Base-by-base conservation (phyloP, 1,140 invertebrate genomes). In the Ctenoplectra terminalis region DNA sequence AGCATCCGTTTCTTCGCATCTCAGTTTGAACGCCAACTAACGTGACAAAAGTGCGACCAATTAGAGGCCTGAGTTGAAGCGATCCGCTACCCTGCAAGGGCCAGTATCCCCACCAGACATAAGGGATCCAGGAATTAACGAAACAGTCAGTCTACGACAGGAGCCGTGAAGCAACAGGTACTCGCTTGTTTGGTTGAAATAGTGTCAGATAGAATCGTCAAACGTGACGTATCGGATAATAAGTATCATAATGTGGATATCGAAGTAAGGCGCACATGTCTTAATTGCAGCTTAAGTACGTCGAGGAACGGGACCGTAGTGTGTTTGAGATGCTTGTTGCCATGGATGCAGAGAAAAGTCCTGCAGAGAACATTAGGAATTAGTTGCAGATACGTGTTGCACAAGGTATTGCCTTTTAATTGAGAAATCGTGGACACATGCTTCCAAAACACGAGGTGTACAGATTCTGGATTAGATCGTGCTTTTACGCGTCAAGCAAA, bases 401-500 rank as follows among this genome's bases (percentile, higher is more conserved):
- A n/a, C 17, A 79, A 79, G 52, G 76, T 79, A 79, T 71, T 48
- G 17, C 7, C 0, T 71, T 71, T 71, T 67, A 61, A 50, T 29
- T 50, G 26, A 56, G 26, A 58, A 46, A 58, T 46, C 17, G 31
- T 23, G 0, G 15, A 23, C 37, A 54, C 23, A 13, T 1, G 1
- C 15, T n/a, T 54, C 52, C n/a, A n/a, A n/a, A 54, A 54, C 23
- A 7, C 6, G 13, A 2, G 20, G 8, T 15, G 11, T n/a, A 63
- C 15, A 7, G 20, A 63, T 13, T n/a, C 1, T 37, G 6, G n/a
- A n/a, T 31, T 29, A 56, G 26, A 5, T 23, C 13, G 17, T 34
- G 17, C 20, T 31, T 2, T 60, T 4, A 2, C 31, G 8, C 29
- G 31, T 31, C 8, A 20, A 17, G 23, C 15, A 34, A 34, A 34